Conservation (phyloP, 2,888 invertebrate species). For the Pseudolycoriella hygida region DNA sequence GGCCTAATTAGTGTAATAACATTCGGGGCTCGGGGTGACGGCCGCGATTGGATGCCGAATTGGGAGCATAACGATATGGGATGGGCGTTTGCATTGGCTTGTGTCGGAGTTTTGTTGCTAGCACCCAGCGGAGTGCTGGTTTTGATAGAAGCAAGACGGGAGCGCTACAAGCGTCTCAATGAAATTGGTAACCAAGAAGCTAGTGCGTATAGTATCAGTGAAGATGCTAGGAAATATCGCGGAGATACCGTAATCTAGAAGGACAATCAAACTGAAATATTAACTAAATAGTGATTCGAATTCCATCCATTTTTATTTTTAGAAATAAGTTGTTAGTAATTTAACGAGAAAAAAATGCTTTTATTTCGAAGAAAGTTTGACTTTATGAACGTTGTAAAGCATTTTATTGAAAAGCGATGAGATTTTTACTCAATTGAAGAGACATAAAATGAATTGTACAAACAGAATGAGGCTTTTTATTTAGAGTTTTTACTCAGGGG, state of each 20-base stretch:
- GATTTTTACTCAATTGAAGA: too few species aligned
- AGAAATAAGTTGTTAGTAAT: too few species aligned
- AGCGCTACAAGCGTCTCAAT: slow-evolving; percentile 53
- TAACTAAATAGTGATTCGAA: background rate
- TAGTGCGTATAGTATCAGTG: slow-evolving; percentile 36
- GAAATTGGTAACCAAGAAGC: slow-evolving; percentile 48
- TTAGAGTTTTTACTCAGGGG: too few species aligned
- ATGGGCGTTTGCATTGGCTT: slow-evolving; percentile 83
- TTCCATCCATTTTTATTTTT: background rate
- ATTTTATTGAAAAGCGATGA: too few species aligned
- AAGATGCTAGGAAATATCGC: slow-evolving; percentile 43
- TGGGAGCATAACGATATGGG: slow-evolving; percentile 91
- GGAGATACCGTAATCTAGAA: slow-evolving; percentile 55
- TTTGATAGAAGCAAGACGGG: slow-evolving; percentile 64
- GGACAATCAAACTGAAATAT: too few species aligned
- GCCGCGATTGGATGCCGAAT: slow-evolving; percentile 88
- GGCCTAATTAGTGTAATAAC: slow-evolving; percentile 71
- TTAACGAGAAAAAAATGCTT: too few species aligned
- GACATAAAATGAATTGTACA: too few species aligned
- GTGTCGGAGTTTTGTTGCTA: slow-evolving; percentile 56
- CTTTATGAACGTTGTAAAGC: too few species aligned
- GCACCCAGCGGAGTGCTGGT: slow-evolving; percentile 65
- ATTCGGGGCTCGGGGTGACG: slow-evolving; percentile 81
- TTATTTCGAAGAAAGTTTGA: too few species aligned
- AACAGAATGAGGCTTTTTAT: too few species aligned